Base-by-base conservation (phyloP, 2,113 vertebrate genomes). In the Solenodon paradoxus region DNA sequence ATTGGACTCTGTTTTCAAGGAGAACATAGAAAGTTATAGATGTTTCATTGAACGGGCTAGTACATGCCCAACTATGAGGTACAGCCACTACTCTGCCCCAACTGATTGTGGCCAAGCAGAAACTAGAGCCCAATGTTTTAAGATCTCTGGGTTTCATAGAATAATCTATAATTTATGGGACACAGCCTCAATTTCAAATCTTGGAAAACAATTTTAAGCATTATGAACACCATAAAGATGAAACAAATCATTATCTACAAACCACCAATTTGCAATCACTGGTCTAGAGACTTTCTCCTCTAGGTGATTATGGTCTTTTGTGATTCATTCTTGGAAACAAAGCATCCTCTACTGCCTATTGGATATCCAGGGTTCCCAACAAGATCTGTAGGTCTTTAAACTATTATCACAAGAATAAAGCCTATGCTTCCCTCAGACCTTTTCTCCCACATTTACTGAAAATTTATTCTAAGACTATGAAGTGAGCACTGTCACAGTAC, bases 121-220 rank as follows among this genome's bases (percentile, higher is more conserved):
- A 64, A 86, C 53, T 38, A 74, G 72, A 75, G 17, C 4, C 28
- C 5, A 35, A 15, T 79, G 53, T 42, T 83, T 17, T 75, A 61
- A 88, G 32, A 94, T 40, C 28, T 45, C 80, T 71, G 59, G n/a
- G 79, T 72, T 77, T 68, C 71, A 88, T 68, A 84, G 92, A 96
- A 72, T 57, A 84, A 84, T 47, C 30, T 75, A 71, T 7, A 47
- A 71, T 77, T 81, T 63, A 69, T 82, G 12, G 63, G 19, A 64
- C 24, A 69, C 49, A 19, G 51, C 35, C 28, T 12, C 81, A 90
- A 82, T 86, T 69, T 71, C 30, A 81, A 88, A 77, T 71, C 61
- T 66, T 68, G 35, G 35, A 24, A 71, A 63, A 72, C 89, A 71
- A 85, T 51, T 94, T 72, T 30, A 38, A 77, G 91, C 75, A 35